Base-by-base conservation (phyloP, 2,797 vertebrate species). In the Fringilla coelebs region DNA sequence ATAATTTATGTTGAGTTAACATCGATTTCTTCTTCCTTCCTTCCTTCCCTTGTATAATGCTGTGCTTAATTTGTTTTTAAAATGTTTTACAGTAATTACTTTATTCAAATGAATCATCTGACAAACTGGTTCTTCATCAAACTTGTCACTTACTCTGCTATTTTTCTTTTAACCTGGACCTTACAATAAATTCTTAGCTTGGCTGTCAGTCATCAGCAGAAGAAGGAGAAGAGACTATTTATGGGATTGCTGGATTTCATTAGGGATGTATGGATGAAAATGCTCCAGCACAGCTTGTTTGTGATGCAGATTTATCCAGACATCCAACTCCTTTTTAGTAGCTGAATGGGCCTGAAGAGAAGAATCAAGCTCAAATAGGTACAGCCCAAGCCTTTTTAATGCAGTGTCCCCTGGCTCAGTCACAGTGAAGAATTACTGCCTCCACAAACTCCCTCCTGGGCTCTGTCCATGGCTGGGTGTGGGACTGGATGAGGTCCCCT, bases 41-140 rank as follows among this genome's bases (percentile, higher is more conserved):
- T 55, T 58, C 54, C 31, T 32, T 58, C 41, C 43, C 32, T 83
- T 34, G 21, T 61, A 76, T 41, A 88, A 65, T 60, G 40, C 34
- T 41, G 32, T 52, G 32, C 46, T 83, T 87, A 93, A 90, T 95
- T 95, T 87, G 70, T 68, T 96, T 93, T 78, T 87, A 20, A 91
- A 67, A 66, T 57, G 55, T n/a, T 91, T 51, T 57, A 77, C 49
- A 52, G 70, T 92, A 78, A 90, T 95, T 91, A 85, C 66, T 91
- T 93, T 87, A 75, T 93, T 95, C 70, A 94, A 96, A 96, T 73
- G 61, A 81, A 93, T 74, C 74, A 79, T 63, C 68, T 88, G 88
- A 75, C 63, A 93, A 85, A 70, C 40, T 1, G 7, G 16, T 38
- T 93, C 79, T 93, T 77, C 52, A 75, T 91, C 84, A 86, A 63